Conservation (phyloP, 2,113 vertebrate species). For the Buteo buteo region DNA sequence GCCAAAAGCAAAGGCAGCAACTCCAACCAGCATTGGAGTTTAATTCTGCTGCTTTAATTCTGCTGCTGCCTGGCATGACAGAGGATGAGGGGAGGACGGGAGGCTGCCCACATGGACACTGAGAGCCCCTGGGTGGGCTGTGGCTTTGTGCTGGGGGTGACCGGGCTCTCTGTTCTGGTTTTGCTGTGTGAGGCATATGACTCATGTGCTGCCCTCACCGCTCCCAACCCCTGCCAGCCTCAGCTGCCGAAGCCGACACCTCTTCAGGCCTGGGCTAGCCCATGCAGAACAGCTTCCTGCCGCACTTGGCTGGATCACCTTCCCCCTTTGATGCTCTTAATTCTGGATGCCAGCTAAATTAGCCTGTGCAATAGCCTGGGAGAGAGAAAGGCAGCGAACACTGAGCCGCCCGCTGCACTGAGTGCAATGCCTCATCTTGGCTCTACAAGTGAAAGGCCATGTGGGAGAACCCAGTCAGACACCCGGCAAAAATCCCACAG, state of each 20-base stretch:
- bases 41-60: background rate
- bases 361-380: background rate
- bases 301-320: background rate
- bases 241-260: background rate
- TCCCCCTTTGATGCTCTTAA: background rate
- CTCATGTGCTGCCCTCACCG: rapidly evolving
- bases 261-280: background rate
- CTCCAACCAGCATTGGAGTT: background rate
- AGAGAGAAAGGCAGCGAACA: background rate
- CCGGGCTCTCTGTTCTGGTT: background rate
- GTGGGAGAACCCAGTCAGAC: rapidly evolving
- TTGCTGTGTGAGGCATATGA: background rate
- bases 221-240: background rate
- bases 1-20: background rate
- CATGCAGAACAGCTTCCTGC: background rate
- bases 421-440: background rate
- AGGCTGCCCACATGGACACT: background rate
- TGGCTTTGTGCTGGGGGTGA: background rate
- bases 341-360: background rate
- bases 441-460: background rate
- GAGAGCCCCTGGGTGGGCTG: background rate
- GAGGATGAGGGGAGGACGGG: background rate
- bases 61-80: rapidly evolving
- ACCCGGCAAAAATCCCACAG: background rate
- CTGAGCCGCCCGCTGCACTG: rapidly evolving